phyloP scores from a whole-genome alignment of 2,113 vertebrate species.

The Setophaga kirtlandii region DNA sequence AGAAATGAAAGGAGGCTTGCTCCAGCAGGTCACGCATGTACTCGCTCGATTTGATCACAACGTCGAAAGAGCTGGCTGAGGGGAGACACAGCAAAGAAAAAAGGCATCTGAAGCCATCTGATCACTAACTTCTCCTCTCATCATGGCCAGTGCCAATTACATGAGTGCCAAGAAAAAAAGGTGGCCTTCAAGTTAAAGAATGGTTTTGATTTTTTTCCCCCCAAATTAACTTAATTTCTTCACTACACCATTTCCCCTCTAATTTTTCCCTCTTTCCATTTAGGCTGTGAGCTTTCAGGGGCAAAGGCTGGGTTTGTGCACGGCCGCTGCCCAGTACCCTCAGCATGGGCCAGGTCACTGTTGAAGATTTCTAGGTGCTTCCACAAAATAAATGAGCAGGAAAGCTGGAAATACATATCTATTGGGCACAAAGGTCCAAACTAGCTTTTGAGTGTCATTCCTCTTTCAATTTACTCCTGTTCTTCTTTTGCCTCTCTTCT shows the following conservation, averaged over 20 bases:
- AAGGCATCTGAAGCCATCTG: not conserved
- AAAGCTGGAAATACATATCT: not conserved
- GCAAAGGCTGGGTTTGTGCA: not conserved
- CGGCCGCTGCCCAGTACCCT: not conserved
- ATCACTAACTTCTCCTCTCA: not conserved
- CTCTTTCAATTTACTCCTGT: not conserved
- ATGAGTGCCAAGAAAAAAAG: not conserved
- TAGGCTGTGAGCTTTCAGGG: not conserved
- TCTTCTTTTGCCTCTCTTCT: not conserved
- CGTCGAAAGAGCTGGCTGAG: constrained; percentile 76
- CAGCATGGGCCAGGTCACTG: not conserved
- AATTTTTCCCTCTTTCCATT: not conserved
- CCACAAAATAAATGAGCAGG: not conserved
- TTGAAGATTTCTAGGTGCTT: not conserved
- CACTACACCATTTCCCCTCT: not conserved
- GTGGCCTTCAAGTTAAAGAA: rapidly evolving
- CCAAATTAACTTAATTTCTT: not conserved
- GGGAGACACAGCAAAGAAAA: not conserved
- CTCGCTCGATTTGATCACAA: constrained; percentile 73
- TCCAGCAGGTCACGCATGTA: constrained; percentile 90
- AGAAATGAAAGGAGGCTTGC: constrained; percentile 91
- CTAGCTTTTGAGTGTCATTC: not conserved
- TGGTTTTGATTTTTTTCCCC: not conserved
- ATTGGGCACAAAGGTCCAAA: not conserved
- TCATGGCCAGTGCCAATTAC: not conserved